Conservation (phyloP, 2,888 invertebrate species). For the Barypeithes pellucidus region DNA sequence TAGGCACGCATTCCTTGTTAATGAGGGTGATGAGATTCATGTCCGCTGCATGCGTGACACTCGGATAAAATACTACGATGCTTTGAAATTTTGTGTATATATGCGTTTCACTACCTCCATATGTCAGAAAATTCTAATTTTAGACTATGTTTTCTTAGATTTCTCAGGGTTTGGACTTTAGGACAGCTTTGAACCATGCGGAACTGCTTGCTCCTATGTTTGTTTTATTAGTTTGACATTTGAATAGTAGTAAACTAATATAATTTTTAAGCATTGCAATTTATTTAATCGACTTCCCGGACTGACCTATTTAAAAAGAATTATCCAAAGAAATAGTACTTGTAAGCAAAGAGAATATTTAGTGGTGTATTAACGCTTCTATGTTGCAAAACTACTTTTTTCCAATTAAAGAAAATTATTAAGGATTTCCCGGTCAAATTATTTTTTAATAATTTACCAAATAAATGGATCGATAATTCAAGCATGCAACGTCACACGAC, state of each 20-base stretch:
- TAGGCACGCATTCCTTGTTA: conserved; percentile 36
- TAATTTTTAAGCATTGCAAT: background rate
- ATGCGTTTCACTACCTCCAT: background rate
- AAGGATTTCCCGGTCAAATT: no score
- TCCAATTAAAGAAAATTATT: no score
- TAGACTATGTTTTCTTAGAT: background rate
- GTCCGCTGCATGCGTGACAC: conserved; percentile 17
- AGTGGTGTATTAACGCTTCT: conserved; percentile 2
- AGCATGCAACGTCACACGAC: no score
- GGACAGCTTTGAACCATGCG: background rate
- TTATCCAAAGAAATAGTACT: background rate
- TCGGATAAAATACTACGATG: background rate
- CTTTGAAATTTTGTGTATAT: background rate
- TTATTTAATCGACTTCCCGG: background rate
- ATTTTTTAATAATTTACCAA: no score
- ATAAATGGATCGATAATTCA: no score
- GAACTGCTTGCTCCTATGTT: no score
- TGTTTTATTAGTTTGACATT: background rate
- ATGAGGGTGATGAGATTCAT: conserved; percentile 28
- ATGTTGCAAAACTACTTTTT: no score
- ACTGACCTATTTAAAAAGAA: background rate
- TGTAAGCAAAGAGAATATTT: background rate
- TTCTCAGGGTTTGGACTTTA: background rate
- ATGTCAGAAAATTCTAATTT: background rate
- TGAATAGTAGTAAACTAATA: background rate